phyloP scores from a whole-genome alignment of 1,140 invertebrate genomes.

The Diploscapter pachys region DNA sequence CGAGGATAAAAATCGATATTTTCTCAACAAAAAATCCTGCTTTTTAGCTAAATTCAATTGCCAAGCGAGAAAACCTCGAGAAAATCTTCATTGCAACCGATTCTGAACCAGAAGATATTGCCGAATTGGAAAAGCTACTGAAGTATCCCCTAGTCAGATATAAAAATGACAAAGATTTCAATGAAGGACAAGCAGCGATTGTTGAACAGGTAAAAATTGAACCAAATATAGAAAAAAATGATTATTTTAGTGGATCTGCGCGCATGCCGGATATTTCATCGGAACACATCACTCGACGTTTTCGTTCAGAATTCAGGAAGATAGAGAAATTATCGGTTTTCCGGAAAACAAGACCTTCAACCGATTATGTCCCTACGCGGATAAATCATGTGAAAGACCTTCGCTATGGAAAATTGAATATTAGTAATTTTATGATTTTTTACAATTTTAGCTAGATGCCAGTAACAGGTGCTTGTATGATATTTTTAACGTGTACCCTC shows the following conservation, averaged over 20 bases:
- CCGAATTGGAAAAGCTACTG: constrained; percentile 62
- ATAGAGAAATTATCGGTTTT: constrained; percentile 88
- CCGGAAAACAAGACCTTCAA: constrained; percentile 80
- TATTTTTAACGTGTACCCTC: no score
- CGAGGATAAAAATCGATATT: background rate
- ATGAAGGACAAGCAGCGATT: constrained; percentile 85
- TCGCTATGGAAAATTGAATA: constrained; percentile 61
- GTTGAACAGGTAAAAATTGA: constrained; percentile 72
- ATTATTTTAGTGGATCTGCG: constrained; percentile 73
- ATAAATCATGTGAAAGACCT: constrained; percentile 63
- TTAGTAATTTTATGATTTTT: constrained; percentile 8
- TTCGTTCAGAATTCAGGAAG: constrained; percentile 91
- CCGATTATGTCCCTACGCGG: constrained; percentile 70
- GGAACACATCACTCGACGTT: constrained; percentile 92
- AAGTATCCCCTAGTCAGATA: constrained; percentile 30
- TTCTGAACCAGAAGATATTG: constrained; percentile 62
- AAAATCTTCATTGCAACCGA: constrained; percentile 80
- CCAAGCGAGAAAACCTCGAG: constrained; percentile 67
- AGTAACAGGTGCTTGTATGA: no score
- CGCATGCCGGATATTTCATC: constrained; percentile 79
- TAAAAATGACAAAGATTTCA: constrained; percentile 16
- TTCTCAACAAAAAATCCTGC: background rate
- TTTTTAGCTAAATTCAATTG: constrained; percentile 59
- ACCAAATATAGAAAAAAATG: background rate
- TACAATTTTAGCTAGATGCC: no score